Evolutionary conservation across 2,888 invertebrate species (phyloP).

Genomic region (Hartigia nigra): DNA sequence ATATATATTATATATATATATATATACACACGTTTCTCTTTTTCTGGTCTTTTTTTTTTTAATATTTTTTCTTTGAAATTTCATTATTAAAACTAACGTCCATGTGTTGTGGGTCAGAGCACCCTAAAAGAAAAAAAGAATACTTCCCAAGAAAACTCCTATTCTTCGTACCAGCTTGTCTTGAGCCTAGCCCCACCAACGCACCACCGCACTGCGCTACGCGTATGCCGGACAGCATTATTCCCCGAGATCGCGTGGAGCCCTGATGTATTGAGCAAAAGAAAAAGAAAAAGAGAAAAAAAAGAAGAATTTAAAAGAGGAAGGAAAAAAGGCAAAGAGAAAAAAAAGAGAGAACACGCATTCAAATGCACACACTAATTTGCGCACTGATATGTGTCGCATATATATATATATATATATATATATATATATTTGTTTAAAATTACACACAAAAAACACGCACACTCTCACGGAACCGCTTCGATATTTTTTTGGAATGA

Average conservation of each 20-base stretch:
- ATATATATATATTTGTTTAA: not conserved
- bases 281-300: not conserved
- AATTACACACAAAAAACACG: not conserved
- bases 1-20: no score
- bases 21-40: not conserved
- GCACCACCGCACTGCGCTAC: slow-evolving; percentile 57
- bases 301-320: not conserved
- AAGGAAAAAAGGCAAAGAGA: not conserved
- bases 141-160: slow-evolving; percentile 22
- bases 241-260: slow-evolving; percentile 11
- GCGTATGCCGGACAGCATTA: slow-evolving; percentile 36
- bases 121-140: slow-evolving; percentile 47
- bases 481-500: not conserved
- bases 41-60: not conserved
- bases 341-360: not conserved
- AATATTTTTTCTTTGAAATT: slow-evolving; percentile 9
- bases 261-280: not conserved
- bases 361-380: not conserved
- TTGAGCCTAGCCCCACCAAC: slow-evolving; percentile 52
- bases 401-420: not conserved
- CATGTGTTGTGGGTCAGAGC: slow-evolving; percentile 67
- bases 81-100: slow-evolving; percentile 48
- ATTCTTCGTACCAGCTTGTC: slow-evolving; percentile 27
- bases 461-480: not conserved
- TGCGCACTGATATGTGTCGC: not conserved